Evolutionary conservation across 2,888 invertebrate genomes (phyloP).

Genomic region (Cantharis lateralis): DNA sequence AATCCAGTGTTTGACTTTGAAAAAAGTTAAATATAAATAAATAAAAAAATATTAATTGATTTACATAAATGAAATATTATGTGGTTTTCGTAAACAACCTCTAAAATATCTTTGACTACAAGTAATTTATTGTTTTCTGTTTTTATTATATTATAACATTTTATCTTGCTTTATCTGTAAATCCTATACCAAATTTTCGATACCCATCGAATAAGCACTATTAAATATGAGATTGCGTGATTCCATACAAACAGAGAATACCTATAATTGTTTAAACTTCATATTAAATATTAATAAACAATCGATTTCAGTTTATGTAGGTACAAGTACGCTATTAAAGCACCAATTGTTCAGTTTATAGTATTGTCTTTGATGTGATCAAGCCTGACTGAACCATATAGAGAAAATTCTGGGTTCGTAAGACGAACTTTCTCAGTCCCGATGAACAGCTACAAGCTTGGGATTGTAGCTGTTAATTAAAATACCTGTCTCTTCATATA

Average conservation of each 20-base stretch:
- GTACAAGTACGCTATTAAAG: not conserved
- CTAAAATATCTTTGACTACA: not conserved
- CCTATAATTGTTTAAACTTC: not conserved
- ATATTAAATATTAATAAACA: not conserved
- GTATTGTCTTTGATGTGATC: too few species aligned
- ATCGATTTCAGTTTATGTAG: not conserved
- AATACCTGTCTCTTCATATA: too few species aligned
- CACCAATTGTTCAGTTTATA: too few species aligned
- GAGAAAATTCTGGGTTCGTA: too few species aligned
- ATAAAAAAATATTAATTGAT: not conserved
- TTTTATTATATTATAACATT: not conserved
- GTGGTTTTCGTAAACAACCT: not conserved
- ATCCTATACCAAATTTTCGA: not conserved
- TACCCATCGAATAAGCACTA: not conserved
- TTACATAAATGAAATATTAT: not conserved
- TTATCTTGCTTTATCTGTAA: not conserved
- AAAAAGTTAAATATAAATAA: not conserved
- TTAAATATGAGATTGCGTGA: not conserved
- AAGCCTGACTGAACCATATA: too few species aligned
- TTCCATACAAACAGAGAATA: not conserved
- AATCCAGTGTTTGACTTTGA: not conserved
- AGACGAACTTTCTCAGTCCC: too few species aligned
- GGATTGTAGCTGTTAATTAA: too few species aligned
- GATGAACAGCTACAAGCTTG: too few species aligned
- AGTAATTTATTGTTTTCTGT: not conserved